Evolutionary conservation across 1,140 invertebrate species (phyloP).

Genomic region (Zaprionus tsacasi): DNA sequence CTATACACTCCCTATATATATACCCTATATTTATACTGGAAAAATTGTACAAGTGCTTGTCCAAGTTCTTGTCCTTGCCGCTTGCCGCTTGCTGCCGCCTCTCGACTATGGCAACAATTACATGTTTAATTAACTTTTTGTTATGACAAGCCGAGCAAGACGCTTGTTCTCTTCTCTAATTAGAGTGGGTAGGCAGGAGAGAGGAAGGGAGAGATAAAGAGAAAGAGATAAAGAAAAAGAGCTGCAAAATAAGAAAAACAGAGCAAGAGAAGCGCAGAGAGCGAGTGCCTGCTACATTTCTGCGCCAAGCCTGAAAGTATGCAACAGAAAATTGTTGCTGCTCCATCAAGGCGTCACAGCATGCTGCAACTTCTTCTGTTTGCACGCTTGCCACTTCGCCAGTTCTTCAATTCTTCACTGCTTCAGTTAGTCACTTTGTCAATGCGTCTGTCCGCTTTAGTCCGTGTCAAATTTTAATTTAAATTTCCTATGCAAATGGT

Average conservation of each 20-base stretch:
- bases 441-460: slow-evolving; percentile 20
- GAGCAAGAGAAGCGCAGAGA: too few species aligned
- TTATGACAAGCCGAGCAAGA: slow-evolving; percentile 54
- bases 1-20: slow-evolving; percentile 13
- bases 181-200: too few species aligned
- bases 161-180: slow-evolving; percentile 40
- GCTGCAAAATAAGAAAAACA: background rate
- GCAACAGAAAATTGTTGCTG: slow-evolving; percentile 20
- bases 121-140: slow-evolving; percentile 80
- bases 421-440: slow-evolving; percentile 23
- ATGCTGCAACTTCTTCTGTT: background rate
- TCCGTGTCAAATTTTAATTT: slow-evolving; percentile 73
- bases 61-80: slow-evolving; percentile 49
- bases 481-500: slow-evolving; percentile 74
- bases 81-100: too few species aligned
- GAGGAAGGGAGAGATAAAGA: slow-evolving; percentile 30
- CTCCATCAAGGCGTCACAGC: background rate
- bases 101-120: slow-evolving; percentile 65
- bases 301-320: slow-evolving; percentile 27
- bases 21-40: too few species aligned
- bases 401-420: background rate
- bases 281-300: background rate
- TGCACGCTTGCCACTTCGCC: slow-evolving; percentile 23
- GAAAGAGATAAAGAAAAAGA: background rate
- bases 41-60: background rate